Percentiles rank a stretch among this genome's conserved stretches.
These are phyloP conservation scores for Steinernema hermaphroditum DNA, from an alignment of 2,888 invertebrate species.

Conservation along the genomic window DNA sequence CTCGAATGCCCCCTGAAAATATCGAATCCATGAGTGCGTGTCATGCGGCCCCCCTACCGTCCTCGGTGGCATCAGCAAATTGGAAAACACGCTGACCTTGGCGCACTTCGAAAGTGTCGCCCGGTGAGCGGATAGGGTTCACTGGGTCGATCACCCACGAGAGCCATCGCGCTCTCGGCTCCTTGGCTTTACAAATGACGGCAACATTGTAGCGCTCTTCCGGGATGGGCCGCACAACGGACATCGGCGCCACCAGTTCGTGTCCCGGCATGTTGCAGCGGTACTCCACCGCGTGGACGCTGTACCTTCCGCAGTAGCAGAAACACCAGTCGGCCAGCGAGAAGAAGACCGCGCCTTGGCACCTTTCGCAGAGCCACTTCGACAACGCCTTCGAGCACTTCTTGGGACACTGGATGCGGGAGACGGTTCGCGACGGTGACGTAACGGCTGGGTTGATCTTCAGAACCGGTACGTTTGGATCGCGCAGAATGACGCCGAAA, in stretches of 20 bases:
- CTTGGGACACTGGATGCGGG: not conserved
- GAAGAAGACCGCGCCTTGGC: not conserved
- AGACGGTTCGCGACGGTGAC: not conserved
- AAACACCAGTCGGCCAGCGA: not conserved
- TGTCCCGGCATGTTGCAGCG: not conserved
- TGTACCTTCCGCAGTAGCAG: constrained; percentile 11
- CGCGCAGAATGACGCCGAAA: not conserved
- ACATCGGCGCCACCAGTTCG: not conserved
- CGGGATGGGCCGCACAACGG: not conserved
- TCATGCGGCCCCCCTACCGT: too few relatives aligned
- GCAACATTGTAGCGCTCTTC: not conserved
- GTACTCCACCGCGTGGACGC: not conserved
- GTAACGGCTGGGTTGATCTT: not conserved
- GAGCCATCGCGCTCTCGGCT: not conserved
- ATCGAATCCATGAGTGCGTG: too few relatives aligned
- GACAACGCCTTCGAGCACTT: not conserved
- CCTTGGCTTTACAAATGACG: not conserved
- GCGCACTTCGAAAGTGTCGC: not conserved
- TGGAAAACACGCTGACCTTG: not conserved
- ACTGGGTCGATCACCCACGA: not conserved
- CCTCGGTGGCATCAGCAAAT: not conserved
- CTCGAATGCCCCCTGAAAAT: not conserved
- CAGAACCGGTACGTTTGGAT: not conserved
- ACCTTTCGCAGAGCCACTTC: not conserved
- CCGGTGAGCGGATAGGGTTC: not conserved